phyloP scores from a whole-genome alignment of 1,140 invertebrate species.

The Gryllus bimaculatus region DNA sequence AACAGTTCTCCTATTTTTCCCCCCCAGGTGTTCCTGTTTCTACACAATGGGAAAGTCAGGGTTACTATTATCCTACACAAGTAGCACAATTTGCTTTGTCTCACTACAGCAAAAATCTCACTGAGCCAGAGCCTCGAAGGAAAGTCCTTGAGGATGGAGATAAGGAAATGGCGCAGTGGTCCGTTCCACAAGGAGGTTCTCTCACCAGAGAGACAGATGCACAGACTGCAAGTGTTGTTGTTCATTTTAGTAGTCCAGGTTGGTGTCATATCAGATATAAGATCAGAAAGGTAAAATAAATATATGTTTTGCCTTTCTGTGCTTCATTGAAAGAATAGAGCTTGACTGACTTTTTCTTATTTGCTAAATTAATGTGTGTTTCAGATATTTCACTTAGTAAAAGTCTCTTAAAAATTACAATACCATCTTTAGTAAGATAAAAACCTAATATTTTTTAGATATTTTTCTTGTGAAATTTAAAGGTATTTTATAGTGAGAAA shows the following conservation, averaged over 20 bases:
- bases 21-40: conserved; percentile 77
- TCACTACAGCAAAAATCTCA: conserved; percentile 92
- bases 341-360: too few relatives aligned
- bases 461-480: too few relatives aligned
- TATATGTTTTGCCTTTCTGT: too few relatives aligned
- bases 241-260: conserved; percentile 60
- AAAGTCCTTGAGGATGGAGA: conserved; percentile 65
- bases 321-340: too few relatives aligned
- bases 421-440: too few relatives aligned
- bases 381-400: too few relatives aligned
- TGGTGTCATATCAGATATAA: conserved; percentile 12
- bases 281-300: too few relatives aligned
- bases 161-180: conserved; percentile 41
- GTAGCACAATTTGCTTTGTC: conserved; percentile 96
- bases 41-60: conserved; percentile 86
- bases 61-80: conserved; percentile 97
- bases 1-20: neutral
- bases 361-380: too few relatives aligned
- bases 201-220: conserved; percentile 50
- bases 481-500: too few relatives aligned
- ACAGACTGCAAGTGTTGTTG: conserved; percentile 44
- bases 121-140: conserved; percentile 61
- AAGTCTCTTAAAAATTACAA: too few relatives aligned
- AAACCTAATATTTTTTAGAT: too few relatives aligned
- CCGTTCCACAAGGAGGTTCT: conserved; percentile 50